Conservation (phyloP, 1,140 invertebrate genomes). For the Heliconius eleuchia region DNA sequence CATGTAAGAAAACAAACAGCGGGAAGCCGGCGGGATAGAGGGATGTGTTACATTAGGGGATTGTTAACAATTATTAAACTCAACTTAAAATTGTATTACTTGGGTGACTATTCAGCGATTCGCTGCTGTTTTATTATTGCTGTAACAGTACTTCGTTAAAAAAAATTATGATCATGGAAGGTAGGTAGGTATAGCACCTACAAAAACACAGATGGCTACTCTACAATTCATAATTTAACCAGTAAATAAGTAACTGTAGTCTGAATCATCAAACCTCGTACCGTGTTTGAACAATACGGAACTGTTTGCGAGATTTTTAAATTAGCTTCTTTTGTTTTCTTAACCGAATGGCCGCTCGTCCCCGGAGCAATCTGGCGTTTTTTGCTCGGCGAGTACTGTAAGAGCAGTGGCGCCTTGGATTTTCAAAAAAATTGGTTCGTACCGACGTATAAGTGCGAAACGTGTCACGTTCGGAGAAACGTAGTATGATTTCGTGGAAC, state of each 20-base stretch:
- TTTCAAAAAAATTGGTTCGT: conserved; percentile 55
- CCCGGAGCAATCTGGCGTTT: conserved; percentile 59
- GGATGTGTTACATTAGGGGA: conserved; percentile 34
- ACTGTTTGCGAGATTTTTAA: conserved; percentile 49
- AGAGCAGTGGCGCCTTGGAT: conserved; percentile 71
- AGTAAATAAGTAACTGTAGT: conserved; percentile 23
- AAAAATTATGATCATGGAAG: too few species aligned
- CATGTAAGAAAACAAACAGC: conserved; percentile 69
- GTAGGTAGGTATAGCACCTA: background rate
- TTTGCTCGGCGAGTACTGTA: conserved; percentile 54
- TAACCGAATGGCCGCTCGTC: conserved; percentile 55
- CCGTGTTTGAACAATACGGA: conserved; percentile 44
- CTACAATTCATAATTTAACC: background rate
- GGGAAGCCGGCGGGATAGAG: conserved; percentile 43
- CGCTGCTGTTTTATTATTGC: background rate
- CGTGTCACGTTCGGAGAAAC: conserved; percentile 56
- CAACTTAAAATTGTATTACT: background rate
- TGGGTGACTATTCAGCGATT: background rate
- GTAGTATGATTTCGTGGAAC: conserved; percentile 58
- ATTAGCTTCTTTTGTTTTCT: conserved; percentile 68
- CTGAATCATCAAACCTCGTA: conserved; percentile 33
- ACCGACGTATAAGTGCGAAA: conserved; percentile 59
- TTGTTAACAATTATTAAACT: conserved; percentile 25
- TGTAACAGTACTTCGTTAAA: background rate
- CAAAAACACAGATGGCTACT: background rate